phyloP scores from a whole-genome alignment of 1,140 invertebrate species.

The Drosophila ironensis region DNA sequence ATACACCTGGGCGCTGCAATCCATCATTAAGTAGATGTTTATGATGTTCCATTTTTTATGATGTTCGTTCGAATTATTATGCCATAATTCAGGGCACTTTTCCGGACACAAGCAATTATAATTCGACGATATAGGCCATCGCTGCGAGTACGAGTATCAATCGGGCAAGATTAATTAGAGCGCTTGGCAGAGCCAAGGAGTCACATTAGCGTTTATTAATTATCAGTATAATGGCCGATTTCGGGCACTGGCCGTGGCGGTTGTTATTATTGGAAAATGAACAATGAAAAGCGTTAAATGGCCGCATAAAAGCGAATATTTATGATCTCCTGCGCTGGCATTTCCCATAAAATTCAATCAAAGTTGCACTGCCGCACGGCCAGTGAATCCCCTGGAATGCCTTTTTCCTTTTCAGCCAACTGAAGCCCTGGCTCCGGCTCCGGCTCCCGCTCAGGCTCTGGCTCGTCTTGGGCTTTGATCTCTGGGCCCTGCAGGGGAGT shows the following conservation, averaged over 20 bases:
- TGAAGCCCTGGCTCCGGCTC: too few species aligned
- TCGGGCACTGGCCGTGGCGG: background rate
- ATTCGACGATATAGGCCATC: too few species aligned
- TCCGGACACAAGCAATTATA: too few species aligned
- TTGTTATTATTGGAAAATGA: conserved; percentile 31
- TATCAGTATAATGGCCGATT: conserved; percentile 36
- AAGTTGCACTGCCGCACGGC: conserved; percentile 32
- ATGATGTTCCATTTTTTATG: too few species aligned
- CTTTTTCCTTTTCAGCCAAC: conserved; percentile 3
- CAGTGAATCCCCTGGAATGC: conserved; percentile 11
- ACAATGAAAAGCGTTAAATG: conserved; percentile 27
- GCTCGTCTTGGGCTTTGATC: conserved; percentile 38
- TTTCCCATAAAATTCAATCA: conserved; percentile 43
- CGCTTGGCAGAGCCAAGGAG: background rate
- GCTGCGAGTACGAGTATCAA: too few species aligned
- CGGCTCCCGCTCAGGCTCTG: too few species aligned
- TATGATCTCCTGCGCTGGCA: conserved; percentile 32
- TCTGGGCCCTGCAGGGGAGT: background rate
- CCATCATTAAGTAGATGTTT: too few species aligned
- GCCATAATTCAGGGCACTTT: too few species aligned
- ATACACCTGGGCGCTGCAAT: too few species aligned
- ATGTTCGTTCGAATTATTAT: too few species aligned
- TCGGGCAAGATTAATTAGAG: background rate
- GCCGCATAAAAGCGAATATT: conserved; percentile 36
- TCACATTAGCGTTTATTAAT: conserved; percentile 42